phyloP scores from a whole-genome alignment of 1,140 invertebrate species.

The Cotesia typhae region DNA sequence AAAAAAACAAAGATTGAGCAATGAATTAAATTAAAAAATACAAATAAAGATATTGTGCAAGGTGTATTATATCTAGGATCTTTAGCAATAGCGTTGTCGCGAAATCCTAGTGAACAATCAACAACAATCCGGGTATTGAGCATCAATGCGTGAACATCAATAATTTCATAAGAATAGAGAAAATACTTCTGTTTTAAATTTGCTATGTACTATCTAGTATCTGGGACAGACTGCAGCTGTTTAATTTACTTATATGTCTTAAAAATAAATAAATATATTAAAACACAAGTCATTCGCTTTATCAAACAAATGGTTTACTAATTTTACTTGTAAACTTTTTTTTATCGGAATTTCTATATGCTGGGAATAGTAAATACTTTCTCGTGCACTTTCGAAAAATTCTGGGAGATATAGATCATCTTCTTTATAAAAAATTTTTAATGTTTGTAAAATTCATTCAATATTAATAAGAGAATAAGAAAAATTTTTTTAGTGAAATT shows the following conservation, averaged over 20 bases:
- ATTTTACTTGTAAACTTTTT: background rate
- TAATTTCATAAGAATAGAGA: constrained; percentile 7
- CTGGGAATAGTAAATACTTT: background rate
- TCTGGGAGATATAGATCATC: background rate
- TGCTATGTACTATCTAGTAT: background rate
- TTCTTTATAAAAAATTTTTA: too few species aligned
- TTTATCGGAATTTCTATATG: background rate
- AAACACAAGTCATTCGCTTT: background rate
- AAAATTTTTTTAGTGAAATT: too few species aligned
- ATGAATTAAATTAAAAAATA: background rate
- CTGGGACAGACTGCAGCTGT: constrained; percentile 18
- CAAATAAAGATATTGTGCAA: constrained; percentile 3
- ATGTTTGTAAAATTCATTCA: too few species aligned
- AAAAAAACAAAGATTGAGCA: background rate
- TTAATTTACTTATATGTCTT: background rate
- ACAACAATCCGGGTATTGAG: background rate
- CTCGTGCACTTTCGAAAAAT: constrained; percentile 22
- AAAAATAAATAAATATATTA: background rate
- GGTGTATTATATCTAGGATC: background rate
- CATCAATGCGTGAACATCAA: constrained; percentile 18
- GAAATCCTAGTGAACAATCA: background rate
- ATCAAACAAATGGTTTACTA: too few species aligned
- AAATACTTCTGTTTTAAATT: constrained; percentile 3
- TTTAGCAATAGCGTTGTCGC: constrained; percentile 17
- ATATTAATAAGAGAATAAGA: too few species aligned